phyloP scores from a whole-genome alignment of 2,113 vertebrate genomes.

The Pholis gunnellus region DNA sequence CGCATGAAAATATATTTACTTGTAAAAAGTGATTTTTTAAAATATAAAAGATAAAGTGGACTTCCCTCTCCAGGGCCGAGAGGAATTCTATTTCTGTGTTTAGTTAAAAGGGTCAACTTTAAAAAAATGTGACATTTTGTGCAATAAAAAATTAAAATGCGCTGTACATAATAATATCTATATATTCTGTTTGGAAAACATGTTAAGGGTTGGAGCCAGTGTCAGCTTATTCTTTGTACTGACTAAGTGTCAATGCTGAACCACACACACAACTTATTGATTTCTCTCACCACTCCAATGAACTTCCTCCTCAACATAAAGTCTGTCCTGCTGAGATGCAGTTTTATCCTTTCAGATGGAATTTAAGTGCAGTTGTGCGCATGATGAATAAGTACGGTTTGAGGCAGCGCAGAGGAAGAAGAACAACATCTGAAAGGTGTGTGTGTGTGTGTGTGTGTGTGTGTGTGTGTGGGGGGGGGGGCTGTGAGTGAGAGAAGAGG shows the following conservation, averaged over 20 bases:
- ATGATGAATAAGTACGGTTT: slow-evolving; percentile 43
- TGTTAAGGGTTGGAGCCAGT: neutral
- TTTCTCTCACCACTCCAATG: neutral
- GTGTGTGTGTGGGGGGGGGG: slow-evolving; percentile 25
- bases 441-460: slow-evolving; percentile 27
- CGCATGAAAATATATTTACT: neutral
- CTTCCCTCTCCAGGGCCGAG: neutral
- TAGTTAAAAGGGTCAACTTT: neutral
- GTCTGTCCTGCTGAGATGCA: slow-evolving; percentile 20
- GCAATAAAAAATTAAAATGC: neutral
- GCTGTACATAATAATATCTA: neutral
- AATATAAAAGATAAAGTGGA: neutral
- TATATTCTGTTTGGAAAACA: slow-evolving; percentile 1
- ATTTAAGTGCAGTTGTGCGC: slow-evolving; percentile 3
- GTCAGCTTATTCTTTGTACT: neutral
- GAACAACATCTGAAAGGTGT: slow-evolving; percentile 24
- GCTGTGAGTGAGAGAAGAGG: slow-evolving; percentile 5
- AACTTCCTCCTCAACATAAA: slow-evolving; percentile 25
- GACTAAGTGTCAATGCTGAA: neutral
- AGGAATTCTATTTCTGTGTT: neutral
- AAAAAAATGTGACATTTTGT: neutral
- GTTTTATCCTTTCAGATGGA: slow-evolving; percentile 20
- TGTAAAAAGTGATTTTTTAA: neutral
- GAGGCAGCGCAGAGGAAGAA: slow-evolving; percentile 26
- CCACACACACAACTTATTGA: neutral